Evolutionary conservation across 2,797 vertebrate species (phyloP).

Genomic region (Melopsittacus undulatus): DNA sequence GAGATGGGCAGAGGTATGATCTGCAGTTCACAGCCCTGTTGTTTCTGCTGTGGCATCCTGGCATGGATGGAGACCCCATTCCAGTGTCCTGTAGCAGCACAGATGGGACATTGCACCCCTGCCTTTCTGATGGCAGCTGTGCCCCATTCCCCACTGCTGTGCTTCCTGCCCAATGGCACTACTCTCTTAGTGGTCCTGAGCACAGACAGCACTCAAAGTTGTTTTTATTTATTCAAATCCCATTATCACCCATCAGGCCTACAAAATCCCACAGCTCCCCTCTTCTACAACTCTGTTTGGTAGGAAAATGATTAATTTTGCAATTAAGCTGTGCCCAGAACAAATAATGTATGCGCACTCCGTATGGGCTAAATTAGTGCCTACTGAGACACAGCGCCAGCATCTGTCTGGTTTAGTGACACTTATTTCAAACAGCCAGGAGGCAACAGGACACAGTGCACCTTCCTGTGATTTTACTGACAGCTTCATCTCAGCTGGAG

Average conservation of each 20-base stretch:
- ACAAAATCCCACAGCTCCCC: background rate
- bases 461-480: background rate
- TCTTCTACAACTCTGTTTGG: background rate
- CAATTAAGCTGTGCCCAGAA: background rate
- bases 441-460: background rate
- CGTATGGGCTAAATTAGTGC: slow-evolving; percentile 6
- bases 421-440: background rate
- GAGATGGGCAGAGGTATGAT: fast-evolving
- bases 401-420: background rate
- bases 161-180: fast-evolving
- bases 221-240: background rate
- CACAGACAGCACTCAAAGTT: background rate
- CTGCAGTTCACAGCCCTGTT: background rate
- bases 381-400: slow-evolving; percentile 11
- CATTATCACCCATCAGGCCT: background rate
- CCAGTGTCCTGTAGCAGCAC: fast-evolving
- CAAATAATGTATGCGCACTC: background rate
- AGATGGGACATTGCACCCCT: fast-evolving
- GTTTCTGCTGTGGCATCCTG: background rate
- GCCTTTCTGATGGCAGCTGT: background rate
- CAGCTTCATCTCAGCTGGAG: fast-evolving
- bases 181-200: background rate
- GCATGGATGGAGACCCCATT: background rate
- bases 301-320: slow-evolving; percentile 44
- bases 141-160: fast-evolving